Percentiles rank a stretch among this genome's conserved stretches.
Conservation (phyloP, 2,888 invertebrate genomes). For the Dolichopus griseipennis region DNA sequence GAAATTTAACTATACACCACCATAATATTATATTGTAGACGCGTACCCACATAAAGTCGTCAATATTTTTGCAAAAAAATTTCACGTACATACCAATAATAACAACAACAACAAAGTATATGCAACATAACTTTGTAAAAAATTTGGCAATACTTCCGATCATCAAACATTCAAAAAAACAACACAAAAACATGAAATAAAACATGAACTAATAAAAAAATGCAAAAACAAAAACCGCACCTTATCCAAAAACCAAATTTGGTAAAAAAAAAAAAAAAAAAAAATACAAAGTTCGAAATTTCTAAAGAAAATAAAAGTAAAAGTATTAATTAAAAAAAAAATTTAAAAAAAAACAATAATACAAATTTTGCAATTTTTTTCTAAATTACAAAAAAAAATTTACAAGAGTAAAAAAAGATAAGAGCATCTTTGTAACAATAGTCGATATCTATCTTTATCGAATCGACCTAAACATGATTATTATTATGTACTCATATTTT, state of each 20-base stretch:
- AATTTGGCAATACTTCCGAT: conserved; percentile 1
- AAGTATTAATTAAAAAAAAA: neutral
- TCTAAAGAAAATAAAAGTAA: neutral
- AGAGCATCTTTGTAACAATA: neutral
- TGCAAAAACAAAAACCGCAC: neutral
- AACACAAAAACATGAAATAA: neutral
- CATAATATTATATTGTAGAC: too few species aligned
- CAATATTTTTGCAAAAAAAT: too few species aligned
- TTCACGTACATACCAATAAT: too few species aligned
- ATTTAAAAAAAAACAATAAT: neutral
- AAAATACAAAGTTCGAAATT: neutral
- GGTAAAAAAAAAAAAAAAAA: neutral
- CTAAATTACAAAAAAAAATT: too few species aligned
- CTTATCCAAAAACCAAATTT: neutral
- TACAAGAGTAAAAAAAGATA: too few species aligned
- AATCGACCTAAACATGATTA: neutral
- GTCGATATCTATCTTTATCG: neutral
- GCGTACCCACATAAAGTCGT: too few species aligned
- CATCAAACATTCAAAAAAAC: neutral
- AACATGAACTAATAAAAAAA: neutral
- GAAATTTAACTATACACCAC: too few species aligned
- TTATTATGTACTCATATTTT: too few species aligned
- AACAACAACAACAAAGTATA: too few species aligned
- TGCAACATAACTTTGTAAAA: neutral
- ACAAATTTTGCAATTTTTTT: too few species aligned